phyloP scores from a whole-genome alignment of 2,888 invertebrate genomes.

The Lasius fuliginosus region DNA sequence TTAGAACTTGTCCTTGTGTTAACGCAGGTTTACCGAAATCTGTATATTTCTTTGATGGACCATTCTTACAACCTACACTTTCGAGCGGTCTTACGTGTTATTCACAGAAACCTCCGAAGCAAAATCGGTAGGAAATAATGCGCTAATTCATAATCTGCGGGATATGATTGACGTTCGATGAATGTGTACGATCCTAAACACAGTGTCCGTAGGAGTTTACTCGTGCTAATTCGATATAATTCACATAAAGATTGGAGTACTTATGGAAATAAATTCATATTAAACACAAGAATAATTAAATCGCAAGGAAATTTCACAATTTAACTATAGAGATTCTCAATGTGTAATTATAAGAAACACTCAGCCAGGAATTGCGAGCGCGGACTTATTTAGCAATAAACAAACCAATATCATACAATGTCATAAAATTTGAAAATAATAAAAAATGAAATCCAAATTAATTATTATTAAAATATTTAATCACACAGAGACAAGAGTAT shows the following conservation, averaged over 20 bases:
- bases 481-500: background rate
- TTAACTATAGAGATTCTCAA: slow-evolving; percentile 30
- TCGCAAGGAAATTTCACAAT: slow-evolving; percentile 17
- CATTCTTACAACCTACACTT: slow-evolving; percentile 19
- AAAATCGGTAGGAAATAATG: slow-evolving; percentile 47
- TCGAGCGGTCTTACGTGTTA: background rate
- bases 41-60: slow-evolving; percentile 7
- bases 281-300: slow-evolving; percentile 38
- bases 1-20: slow-evolving; percentile 28
- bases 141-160: slow-evolving; percentile 55
- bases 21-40: background rate
- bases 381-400: background rate
- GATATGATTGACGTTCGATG: slow-evolving; percentile 42
- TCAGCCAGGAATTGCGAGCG: slow-evolving; percentile 52
- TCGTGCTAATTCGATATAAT: slow-evolving; percentile 58
- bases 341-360: slow-evolving; percentile 19
- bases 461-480: slow-evolving; percentile 2
- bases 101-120: slow-evolving; percentile 61
- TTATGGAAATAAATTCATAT: slow-evolving; percentile 28
- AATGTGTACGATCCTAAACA: slow-evolving; percentile 59
- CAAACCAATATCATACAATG: background rate
- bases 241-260: slow-evolving; percentile 11
- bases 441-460: slow-evolving; percentile 33
- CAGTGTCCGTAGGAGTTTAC: slow-evolving; percentile 63
- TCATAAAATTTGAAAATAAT: background rate